Percentiles rank a stretch among this genome's conserved stretches.
These are phyloP conservation scores for Pseudorhiza aurosa DNA, from an alignment of 30 jellyfish, hydroid and myxozoan species.

Conservation along the genomic window DNA sequence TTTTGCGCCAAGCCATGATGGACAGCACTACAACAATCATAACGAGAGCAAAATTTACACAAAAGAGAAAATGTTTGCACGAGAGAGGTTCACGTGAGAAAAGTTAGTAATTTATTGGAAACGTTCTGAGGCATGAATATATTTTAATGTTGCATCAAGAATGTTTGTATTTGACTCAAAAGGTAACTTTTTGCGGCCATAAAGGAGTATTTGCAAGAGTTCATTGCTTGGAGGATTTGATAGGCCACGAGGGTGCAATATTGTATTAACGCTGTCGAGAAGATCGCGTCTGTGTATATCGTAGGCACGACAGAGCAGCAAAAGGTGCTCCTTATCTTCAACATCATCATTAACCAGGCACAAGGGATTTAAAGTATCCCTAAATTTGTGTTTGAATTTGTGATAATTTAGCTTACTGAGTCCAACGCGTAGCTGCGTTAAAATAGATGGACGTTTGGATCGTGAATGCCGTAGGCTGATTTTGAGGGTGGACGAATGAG, in stretches of 20 bases:
- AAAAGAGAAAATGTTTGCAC: not conserved
- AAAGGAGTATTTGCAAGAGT: constrained; percentile 28
- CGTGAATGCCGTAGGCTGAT: constrained; percentile 55
- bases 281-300: too few species aligned
- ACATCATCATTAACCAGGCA: constrained; percentile 26
- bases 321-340: too few species aligned
- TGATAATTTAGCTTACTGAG: constrained; percentile 47
- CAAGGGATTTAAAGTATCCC: constrained; percentile 31
- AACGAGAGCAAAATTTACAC: not conserved
- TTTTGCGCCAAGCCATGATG: constrained; percentile 1
- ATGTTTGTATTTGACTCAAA: constrained; percentile 12
- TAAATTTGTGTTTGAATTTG: not conserved
- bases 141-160: constrained; percentile 20
- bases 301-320: too few species aligned
- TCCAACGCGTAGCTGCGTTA: constrained; percentile 58
- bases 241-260: constrained; percentile 10
- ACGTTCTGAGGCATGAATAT: constrained; percentile 1
- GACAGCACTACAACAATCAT: not conserved
- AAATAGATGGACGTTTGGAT: constrained; percentile 34
- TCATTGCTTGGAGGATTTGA: constrained; percentile 15
- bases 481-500: constrained; percentile 44
- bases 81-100: not conserved
- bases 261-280: constrained; percentile 9
- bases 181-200: constrained; percentile 34
- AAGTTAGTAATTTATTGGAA: constrained; percentile 1